Base-by-base conservation (phyloP, 2,888 invertebrate species). In the Athalia rosae region DNA sequence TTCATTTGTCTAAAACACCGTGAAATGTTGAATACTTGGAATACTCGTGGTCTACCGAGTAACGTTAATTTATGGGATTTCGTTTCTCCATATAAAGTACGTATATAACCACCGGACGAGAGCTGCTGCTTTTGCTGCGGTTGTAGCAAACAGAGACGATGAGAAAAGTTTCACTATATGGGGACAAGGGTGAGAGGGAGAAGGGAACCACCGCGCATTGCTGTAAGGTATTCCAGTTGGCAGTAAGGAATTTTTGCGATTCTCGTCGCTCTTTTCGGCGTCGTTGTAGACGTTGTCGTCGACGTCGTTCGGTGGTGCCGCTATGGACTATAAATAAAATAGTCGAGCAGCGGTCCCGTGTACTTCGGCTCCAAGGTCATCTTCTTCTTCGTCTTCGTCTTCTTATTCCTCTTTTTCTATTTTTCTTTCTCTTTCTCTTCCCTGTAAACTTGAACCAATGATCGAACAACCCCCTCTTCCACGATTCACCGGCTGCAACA, bases 241-340 rank as follows among this genome's bases (percentile, higher is more conserved):
- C 69, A 66, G 80, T 61, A 79, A 79, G 86, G 86, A 88, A 87
- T 88, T 86, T 79, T 82, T 81, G 84, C 85, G 85, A 88, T 87
- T 86, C 81, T 28, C 81, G 81, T 81, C 82, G 79, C 83, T 85
- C 82, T 83, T 82, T 83, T 83, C 82, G 82, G 79, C 64, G n/a
- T 83, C 81, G 82, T 82, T 81, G 82, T 78, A 8, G 48, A 13
- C 67, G 67, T 69, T 41, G 43, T 80, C 59, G 48, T 58, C 15
- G n/a, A 28, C 67, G 62, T 8, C 11, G 66, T 7, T 59, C 13
- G 59, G 15, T 28, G 56, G 15, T 71, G 71, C 45, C 47, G 71
- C 71, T 74, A 62, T 50, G n/a, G 48, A 74, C 74, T 74, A 74
- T 74, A 74, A 74, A 74, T 74, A 74, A 74, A 74, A 74, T 74